Base-by-base conservation (phyloP, 2,888 invertebrate species). In the Lasiommata megera region DNA sequence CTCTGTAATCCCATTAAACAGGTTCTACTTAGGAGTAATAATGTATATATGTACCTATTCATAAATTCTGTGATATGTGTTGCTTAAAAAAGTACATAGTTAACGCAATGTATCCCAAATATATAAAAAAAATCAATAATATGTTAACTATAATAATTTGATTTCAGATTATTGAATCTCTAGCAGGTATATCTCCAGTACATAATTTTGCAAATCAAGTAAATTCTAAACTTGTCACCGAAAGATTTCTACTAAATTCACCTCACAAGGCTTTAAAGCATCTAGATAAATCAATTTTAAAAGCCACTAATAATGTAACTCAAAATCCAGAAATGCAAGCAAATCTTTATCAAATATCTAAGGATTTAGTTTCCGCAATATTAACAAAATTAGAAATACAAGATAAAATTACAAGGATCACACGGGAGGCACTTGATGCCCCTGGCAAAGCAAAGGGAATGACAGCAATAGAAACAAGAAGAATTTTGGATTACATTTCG, bases 381-480 rank as follows among this genome's bases (percentile, higher is more conserved):
- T 71, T 90, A 59, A 76, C 83, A 0, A 89, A 89, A 62, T 70
- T 90, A 56, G 88, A 90, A 71, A 80, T 84, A 43, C 90, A 90
- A 72, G 89, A 90, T 61, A 90, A 88, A 78, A 87, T 90, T 36
- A 90, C 90, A 2, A 80, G 86, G 71, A 83, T 90, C 16, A 88
- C 89, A 2, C 80, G 76, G 65, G 88, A 89, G 65, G 90, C 90
- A 9, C 72, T 89, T 3, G 87, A 88, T 67, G 88, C 88, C 1
- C 82, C 88, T 3, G 88, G 88, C 0, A 86, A 82, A 71, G 83
- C 77, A 64, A 88, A 85, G 72, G 89, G 89, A 1, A 83, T 88
- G 47, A 87, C 87, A 18, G 90, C 90, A 9, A 90, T 90, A 62
- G 90, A 90, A 66, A 89, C 89, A 0, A 72, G 89, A 63, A 77